Base-by-base conservation (phyloP, 2,113 vertebrate species). In the Datnioides undecimradiatus region DNA sequence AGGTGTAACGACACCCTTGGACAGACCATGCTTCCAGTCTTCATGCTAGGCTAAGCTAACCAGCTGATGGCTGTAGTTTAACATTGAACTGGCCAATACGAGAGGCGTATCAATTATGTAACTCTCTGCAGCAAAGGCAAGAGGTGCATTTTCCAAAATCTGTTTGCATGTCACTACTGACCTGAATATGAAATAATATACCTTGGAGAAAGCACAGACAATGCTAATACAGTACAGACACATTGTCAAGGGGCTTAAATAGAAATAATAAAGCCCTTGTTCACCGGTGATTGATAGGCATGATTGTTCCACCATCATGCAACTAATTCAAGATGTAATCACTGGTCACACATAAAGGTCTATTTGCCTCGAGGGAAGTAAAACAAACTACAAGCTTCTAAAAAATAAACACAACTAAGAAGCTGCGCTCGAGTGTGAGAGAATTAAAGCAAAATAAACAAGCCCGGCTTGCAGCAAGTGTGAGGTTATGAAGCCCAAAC, bases 361-460 rank as follows among this genome's bases (percentile, higher is more conserved):
- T 64, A 79, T 88, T 86, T 83, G 75, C 90, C 87, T 83, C 64
- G 29, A 79, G 88, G 84, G 81, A 84, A 91, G 86, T 90, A 81
- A 92, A 93, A 92, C 86, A 92, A 94, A 91, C 90, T 86, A 87
- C 77, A 77, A 80, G 87, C 80, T 59, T 54, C 57, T 73, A 73
- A 87, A 80, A 91, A 93, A 92, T 85, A 93, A 94, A 93, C 88
- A 83, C 25, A 59, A 73, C 68, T 79, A 88, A 84, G 73, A 91
- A 85, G 79, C 87, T 73, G 82, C 66, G 45, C 66, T 76, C 70
- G 83, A 91, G 83, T 89, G 88, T 82, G 89, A 88, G 87, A 85
- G 75, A 90, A 88, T 67, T 88, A 87, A 90, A 93, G 90, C 65
- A 87, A 91, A 93, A 93, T 93, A 91, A 94, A 94, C 91, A 93